Conservation (phyloP, 2,113 vertebrate genomes). For the Lagopus muta region DNA sequence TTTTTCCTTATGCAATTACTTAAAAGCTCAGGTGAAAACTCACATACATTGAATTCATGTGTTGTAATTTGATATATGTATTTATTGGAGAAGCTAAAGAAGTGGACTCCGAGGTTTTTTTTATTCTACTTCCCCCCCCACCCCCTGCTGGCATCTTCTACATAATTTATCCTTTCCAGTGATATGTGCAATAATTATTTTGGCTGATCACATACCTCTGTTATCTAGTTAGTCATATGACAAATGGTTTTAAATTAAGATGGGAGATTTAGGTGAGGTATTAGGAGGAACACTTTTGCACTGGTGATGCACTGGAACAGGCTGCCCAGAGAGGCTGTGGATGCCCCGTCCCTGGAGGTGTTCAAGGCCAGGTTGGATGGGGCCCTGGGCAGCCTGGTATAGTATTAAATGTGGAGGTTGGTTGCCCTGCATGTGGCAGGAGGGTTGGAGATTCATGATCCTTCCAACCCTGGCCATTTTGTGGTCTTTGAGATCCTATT, state of each 20-base stretch:
- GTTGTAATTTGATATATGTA: not conserved
- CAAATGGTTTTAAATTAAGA: not conserved
- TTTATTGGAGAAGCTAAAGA: not conserved
- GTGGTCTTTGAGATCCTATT: too few relatives aligned
- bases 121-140: not conserved
- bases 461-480: too few relatives aligned
- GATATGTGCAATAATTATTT: not conserved
- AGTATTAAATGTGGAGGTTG: too few relatives aligned
- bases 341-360: too few relatives aligned
- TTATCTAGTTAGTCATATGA: not conserved
- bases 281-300: too few relatives aligned
- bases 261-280: too few relatives aligned
- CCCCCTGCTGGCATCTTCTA: not conserved
- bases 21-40: not conserved
- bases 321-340: too few relatives aligned
- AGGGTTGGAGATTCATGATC: too few relatives aligned
- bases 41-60: not conserved
- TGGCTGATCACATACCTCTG: not conserved
- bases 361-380: too few relatives aligned
- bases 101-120: not conserved
- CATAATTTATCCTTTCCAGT: not conserved
- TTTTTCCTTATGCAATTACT: not conserved
- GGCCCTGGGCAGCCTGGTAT: too few relatives aligned
- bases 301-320: too few relatives aligned
- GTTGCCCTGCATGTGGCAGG: too few relatives aligned